Evolutionary conservation across 2,113 vertebrate genomes (phyloP).

Genomic region (Anguilla rostrata): DNA sequence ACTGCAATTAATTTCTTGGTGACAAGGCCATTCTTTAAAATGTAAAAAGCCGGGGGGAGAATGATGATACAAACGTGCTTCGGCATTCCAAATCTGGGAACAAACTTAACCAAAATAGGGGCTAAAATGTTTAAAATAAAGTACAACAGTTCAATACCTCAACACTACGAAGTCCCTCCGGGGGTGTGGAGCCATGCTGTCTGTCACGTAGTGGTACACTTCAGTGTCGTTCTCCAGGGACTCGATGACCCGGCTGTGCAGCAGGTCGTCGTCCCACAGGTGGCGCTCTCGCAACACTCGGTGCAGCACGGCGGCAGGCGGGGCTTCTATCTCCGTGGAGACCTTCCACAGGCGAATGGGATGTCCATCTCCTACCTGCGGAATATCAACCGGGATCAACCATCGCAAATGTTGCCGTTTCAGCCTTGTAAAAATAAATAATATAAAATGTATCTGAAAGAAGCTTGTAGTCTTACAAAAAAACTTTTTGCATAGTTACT

Average conservation of each 20-base stretch:
- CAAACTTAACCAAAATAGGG: not conserved
- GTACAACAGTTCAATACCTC: conserved; percentile 54
- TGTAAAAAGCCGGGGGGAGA: no score
- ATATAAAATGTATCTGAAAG: no score
- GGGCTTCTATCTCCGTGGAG: conserved; percentile 73
- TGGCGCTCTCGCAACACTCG: conserved; percentile 79
- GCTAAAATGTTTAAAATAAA: not conserved
- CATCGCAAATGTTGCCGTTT: not conserved
- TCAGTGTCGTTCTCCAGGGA: conserved; percentile 75
- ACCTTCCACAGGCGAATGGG: conserved; percentile 79
- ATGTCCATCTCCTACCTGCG: conserved; percentile 74
- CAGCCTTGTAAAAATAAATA: not conserved
- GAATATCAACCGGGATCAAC: conserved; percentile 13
- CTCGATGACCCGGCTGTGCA: conserved; percentile 77
- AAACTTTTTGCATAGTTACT: not conserved
- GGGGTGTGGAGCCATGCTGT: conserved; percentile 84
- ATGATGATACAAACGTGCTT: no score
- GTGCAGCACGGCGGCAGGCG: conserved; percentile 70
- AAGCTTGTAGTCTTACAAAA: no score
- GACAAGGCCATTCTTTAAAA: no score
- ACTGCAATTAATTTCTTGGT: no score
- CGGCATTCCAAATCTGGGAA: no score
- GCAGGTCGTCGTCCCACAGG: conserved; percentile 84
- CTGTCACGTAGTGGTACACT: conserved; percentile 77
- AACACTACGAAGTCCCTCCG: conserved; percentile 78